Evolutionary conservation across 2,797 vertebrate species (phyloP), one percentile per base, ranked within the genome.

Genomic region (Phataginus tetradactyla): DNA sequence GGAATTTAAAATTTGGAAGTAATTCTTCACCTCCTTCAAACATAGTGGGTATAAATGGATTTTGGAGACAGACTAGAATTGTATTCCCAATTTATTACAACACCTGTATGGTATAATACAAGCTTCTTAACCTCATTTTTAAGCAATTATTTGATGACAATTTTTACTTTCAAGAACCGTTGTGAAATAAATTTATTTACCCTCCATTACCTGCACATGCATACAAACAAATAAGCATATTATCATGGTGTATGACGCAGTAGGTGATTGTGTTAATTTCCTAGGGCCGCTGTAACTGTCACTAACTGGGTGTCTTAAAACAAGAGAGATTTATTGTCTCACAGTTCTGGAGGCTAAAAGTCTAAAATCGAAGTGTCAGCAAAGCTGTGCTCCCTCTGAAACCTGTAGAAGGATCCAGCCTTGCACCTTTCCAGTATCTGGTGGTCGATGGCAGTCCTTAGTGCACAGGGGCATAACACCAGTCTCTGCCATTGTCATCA

Each of bases 11-110:
- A 59, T 27, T 51, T 14, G 23, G 39, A 59, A 39, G 0, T 15
- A 59, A 59, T 83, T 12, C 34, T 53, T 29, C 34, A 27, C 17
- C 2, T 39, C 11, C 15, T 34, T 90, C 77, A 45, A 45, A 45
- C 45, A 69, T 27, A 86, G 4, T 34, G 14, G 25, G 9, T 49
- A 5, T 39, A 81, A 45, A 63, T 3, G 1, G 18, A 39, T 18
- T 42, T 77, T n/a, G 71, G 20, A 89, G n/a, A 25, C 18, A 87
- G 45, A 45, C 13, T 57, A 39, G 1, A 4, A 25, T 93, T 53
- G 0, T 57, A 53, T 23, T 61, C 3, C 1, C 0, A 64, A 7
- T 80, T 34, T 17, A 34, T 13, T 15, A 25, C 13, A 11, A 45
- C 37, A 9, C 64, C 45, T 74, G 0, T 57, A 2, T 39, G 27